A percentile compares a stretch with the other conserved stretches of the same genome.
phyloP scores from a whole-genome alignment of 2,113 vertebrate species.

The Cairina moschata region DNA sequence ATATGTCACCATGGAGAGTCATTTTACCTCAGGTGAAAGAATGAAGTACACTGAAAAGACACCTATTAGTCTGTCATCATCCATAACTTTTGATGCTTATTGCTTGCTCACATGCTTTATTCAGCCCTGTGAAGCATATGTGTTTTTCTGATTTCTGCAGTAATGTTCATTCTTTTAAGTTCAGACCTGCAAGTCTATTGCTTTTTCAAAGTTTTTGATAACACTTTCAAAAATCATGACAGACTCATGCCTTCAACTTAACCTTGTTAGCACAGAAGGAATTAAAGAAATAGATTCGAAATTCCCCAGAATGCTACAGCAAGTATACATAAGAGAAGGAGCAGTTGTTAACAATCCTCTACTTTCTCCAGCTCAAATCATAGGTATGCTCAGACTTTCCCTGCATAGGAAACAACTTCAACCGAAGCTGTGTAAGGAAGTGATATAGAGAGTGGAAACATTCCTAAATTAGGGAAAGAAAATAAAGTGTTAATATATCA shows the following conservation, averaged over 20 bases:
- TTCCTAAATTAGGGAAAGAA: neutral
- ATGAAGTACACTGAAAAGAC: neutral
- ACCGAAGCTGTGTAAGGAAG: neutral
- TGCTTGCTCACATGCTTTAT: constrained; percentile 29
- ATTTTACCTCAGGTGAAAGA: constrained; percentile 24
- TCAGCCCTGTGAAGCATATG: constrained; percentile 2
- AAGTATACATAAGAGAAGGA: neutral
- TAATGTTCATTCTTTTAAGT: constrained; percentile 34
- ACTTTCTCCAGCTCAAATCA: neutral
- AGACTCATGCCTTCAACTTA: neutral
- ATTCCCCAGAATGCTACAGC: neutral
- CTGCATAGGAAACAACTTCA: neutral
- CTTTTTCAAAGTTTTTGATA: neutral
- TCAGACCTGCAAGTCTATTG: neutral
- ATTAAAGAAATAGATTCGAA: neutral
- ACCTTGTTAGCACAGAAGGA: neutral
- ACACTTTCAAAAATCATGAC: neutral
- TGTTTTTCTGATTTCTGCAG: constrained; percentile 41
- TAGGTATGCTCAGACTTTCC: neutral
- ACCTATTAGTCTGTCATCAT: constrained; percentile 15
- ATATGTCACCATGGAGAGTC: neutral
- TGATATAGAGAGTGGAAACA: neutral
- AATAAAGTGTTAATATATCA: neutral
- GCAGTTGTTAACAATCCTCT: neutral
- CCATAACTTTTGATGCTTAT: constrained; percentile 18